Evolutionary conservation across 2,888 invertebrate genomes (phyloP), one percentile per base, ranked within the genome.

Genomic region (Meghimatium bilineatum): DNA sequence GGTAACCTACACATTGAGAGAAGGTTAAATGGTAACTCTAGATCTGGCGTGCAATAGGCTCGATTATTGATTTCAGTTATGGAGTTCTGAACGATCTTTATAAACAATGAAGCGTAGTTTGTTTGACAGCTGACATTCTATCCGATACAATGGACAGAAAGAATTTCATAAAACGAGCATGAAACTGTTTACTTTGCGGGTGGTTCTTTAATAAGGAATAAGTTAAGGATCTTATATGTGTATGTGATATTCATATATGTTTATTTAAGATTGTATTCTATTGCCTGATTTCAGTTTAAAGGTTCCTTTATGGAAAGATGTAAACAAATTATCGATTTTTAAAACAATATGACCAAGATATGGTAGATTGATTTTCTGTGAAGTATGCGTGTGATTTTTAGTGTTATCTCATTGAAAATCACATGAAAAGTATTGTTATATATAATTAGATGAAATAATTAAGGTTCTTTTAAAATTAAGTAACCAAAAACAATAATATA

Each of bases 1-100:
- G 29, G 26, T 26, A 29, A 71, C 71, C 36, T 71, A 36, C 38
- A 71, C 71, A 38, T 26, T 71, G 5, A 3, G 26, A 10, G 38
- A 71, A 71, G 38, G 71, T 71, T 38, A 71, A 71, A 71, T 71
- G 38, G 6, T 23, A 71, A 38, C 71, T 1, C 12, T 71, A 38
- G 71, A 71, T 71, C 34, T 38, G 5, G 71, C 38, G 23, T 71
- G 38, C 56, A 17, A 56, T 23, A 23, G 56, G 56, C 38, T 36
- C 2, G 36, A 29, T 71, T 71, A 71, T 71, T 38, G 71, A 71
- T 71, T 38, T 38, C 71, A 71, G 71, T 36, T 71, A 38, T 38
- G 38, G 23, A 26, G 26, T 5, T 38, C 71, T 26, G 71, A 71
- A 20, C 38, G 10, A 14, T 63, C 63, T n/a, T 1, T n/a, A 2